These are phyloP conservation scores for Montipora cactus DNA, from an alignment of 64 coral and sea anemone genomes.

Conservation along the genomic window DNA sequence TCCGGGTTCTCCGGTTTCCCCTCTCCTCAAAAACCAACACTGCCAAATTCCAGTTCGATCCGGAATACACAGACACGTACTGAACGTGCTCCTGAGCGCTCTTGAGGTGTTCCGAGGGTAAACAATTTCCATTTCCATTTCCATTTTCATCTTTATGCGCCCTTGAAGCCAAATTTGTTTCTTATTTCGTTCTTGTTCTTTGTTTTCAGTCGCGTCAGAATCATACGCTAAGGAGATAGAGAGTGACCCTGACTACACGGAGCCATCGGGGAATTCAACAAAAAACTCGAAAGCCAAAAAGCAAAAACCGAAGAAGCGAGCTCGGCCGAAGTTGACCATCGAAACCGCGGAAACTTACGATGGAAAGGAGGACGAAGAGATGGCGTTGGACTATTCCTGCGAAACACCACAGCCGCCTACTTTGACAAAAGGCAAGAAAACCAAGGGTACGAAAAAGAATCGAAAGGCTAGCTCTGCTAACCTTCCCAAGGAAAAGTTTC, in stretches of 20 bases:
- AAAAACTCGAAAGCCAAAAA: constrained; percentile 30
- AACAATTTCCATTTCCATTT: too few relatives aligned
- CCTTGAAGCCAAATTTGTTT: too few relatives aligned
- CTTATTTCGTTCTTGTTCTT: not conserved
- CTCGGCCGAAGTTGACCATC: constrained; percentile 41
- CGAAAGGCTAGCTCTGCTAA: not conserved
- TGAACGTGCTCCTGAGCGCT: too few relatives aligned
- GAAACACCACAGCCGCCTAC: constrained; percentile 13
- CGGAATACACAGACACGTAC: too few relatives aligned
- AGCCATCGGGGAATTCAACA: not conserved
- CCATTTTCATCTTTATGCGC: too few relatives aligned
- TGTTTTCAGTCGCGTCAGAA: constrained; percentile 3
- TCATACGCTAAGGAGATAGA: not conserved
- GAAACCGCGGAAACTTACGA: constrained; percentile 1
- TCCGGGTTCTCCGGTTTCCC: too few relatives aligned
- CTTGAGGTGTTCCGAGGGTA: too few relatives aligned
- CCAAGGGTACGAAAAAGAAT: constrained; percentile 60
- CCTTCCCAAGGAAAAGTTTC: constrained; percentile 18
- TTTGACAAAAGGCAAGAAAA: constrained; percentile 54
- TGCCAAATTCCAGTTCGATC: too few relatives aligned
- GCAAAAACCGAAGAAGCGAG: constrained; percentile 45
- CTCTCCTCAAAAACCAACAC: too few relatives aligned
- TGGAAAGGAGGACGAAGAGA: constrained; percentile 28
- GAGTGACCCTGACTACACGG: constrained; percentile 6
- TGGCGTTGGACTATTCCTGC: constrained; percentile 12